Percentiles rank a stretch among this genome's conserved stretches.
Evolutionary conservation across 1,140 invertebrate species (phyloP).

Genomic region (Hirudo medicinalis): DNA sequence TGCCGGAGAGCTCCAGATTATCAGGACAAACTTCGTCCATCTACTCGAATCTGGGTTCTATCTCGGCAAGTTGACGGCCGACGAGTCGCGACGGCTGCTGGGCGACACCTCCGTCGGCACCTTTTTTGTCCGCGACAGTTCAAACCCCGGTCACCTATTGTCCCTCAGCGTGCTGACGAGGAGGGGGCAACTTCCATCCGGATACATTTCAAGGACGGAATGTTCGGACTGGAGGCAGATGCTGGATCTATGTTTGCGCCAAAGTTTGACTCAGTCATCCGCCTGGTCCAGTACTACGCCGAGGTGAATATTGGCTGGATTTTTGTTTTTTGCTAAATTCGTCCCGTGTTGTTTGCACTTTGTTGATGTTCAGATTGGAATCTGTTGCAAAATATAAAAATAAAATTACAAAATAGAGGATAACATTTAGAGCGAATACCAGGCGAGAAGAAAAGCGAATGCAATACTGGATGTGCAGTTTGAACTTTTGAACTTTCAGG

Average conservation of each 20-base stretch:
- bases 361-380: not conserved
- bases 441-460: no score
- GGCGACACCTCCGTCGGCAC: not conserved
- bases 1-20: not conserved
- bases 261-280: not conserved
- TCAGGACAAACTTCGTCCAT: not conserved
- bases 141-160: not conserved
- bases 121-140: not conserved
- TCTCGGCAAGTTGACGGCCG: not conserved
- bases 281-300: not conserved
- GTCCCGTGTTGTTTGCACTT: not conserved
- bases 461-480: no score
- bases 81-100: not conserved
- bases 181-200: not conserved
- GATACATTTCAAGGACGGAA: not conserved
- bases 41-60: constrained; percentile 8
- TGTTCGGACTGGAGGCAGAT: not conserved
- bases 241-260: not conserved
- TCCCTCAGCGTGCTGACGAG: constrained; percentile 2
- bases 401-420: no score
- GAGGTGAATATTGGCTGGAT: not conserved
- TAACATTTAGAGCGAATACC: no score
- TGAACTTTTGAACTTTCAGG: no score
- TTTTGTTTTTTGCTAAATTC: not conserved
- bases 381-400: no score